Base-by-base conservation (phyloP, 1,140 invertebrate species). In the Cyclina sinensis region DNA sequence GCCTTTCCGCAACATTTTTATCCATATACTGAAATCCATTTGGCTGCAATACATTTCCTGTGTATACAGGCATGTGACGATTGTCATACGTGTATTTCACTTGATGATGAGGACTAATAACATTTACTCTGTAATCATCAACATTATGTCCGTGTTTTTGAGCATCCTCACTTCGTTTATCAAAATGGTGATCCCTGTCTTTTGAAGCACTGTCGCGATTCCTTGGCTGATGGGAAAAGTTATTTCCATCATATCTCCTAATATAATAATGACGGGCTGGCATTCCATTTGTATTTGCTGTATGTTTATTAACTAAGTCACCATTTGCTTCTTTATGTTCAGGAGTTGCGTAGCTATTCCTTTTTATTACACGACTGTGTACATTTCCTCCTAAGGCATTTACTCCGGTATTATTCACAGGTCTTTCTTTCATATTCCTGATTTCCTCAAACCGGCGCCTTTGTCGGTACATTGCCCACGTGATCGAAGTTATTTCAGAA, bases 401-500 rank as follows among this genome's bases (percentile, higher is more conserved):
- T 12, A 73, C 68, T 7, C 39, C 35, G 4, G 24, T 35, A 46
- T 46, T 54, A 27, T 78, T 30, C 18, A 43, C 74, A 9, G 24
- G 39, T 48, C 32, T 46, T 14, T 78, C 46, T 27, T 78, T 51
- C 24, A 7, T 46, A 7, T 51, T 78, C 21, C 27, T 46, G 14
- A 54, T 21, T 51, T 81, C 78, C 32, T 84, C 81, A 16, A 51
- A n/a, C 16, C 81, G 37, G 1, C 81, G 59, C 27, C 65, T 24
- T 54, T 84, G 59, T 16, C 51, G 14, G 46, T 70, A 73, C 81
- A 84, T 70, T 11, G 81, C 81, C 81, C 81, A 84, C 0, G 81
- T 84, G 11, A 84, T 54, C 5, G 81, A 84, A 12, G 81, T 84
- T 46, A 84, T 84, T 21, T 84, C 81, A 24, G 81, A 84, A 32